Evolutionary conservation across 2,797 vertebrate genomes (phyloP).

Genomic region (Crax fasciolata): DNA sequence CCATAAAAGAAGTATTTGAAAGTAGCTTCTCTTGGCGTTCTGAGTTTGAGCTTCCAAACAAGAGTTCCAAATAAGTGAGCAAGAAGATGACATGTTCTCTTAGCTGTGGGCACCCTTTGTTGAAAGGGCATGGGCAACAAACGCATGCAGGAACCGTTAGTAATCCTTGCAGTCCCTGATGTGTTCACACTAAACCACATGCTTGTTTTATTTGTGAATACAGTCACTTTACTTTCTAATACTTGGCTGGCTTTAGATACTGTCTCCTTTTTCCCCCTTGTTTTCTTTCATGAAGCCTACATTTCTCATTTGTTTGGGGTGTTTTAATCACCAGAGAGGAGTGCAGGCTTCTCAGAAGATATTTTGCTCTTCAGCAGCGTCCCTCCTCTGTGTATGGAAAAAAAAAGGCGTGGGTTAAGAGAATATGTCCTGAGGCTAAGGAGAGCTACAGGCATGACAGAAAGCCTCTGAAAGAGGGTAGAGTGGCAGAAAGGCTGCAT

Average conservation of each 20-base stretch:
- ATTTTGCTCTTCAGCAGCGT: not conserved
- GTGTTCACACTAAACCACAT: conserved; percentile 18
- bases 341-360: not conserved
- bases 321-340: not conserved
- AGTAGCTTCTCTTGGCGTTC: conserved; percentile 11
- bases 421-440: not conserved
- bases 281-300: not conserved
- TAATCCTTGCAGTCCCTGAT: not conserved
- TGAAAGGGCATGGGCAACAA: conserved; percentile 21
- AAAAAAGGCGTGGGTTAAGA: not conserved
- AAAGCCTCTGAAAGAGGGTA: not conserved
- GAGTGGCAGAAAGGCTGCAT: not conserved
- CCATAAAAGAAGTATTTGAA: conserved; percentile 16
- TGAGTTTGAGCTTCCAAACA: not conserved
- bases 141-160: not conserved
- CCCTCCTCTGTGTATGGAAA: not conserved
- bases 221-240: conserved; percentile 37
- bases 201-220: not conserved
- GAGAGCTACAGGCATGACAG: not conserved
- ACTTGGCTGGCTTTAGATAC: conserved; percentile 25
- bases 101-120: conserved; percentile 30
- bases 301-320: not conserved
- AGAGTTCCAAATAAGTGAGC: conserved; percentile 15
- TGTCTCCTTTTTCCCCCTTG: not conserved
- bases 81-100: not conserved